Percentiles rank a stretch among this genome's conserved stretches.
phyloP scores from a whole-genome alignment of 1,140 invertebrate genomes.

The Hermetia illucens region DNA sequence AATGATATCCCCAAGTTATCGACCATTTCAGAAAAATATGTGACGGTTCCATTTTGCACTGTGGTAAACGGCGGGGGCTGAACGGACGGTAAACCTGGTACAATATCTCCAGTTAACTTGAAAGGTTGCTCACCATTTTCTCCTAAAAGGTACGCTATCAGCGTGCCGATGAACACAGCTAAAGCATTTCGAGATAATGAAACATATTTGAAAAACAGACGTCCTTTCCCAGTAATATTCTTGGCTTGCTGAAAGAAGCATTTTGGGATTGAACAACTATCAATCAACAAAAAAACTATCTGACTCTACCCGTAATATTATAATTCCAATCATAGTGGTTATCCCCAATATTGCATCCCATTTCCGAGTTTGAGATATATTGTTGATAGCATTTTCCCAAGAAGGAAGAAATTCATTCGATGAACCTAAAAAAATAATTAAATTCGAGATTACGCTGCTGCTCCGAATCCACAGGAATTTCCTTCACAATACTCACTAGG shows the following conservation, averaged over 20 bases:
- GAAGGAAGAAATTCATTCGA: constrained; percentile 37
- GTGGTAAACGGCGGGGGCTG: too few relatives aligned
- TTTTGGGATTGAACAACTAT: constrained; percentile 58
- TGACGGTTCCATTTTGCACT: too few relatives aligned
- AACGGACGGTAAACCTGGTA: too few relatives aligned
- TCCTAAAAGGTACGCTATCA: constrained; percentile 41
- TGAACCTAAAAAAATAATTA: too few relatives aligned
- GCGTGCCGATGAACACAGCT: constrained; percentile 49
- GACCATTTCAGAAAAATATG: constrained; percentile 44
- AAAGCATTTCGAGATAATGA: constrained; percentile 64
- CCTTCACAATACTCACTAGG: too few relatives aligned
- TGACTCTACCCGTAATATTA: constrained; percentile 37
- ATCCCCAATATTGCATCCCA: constrained; percentile 38
- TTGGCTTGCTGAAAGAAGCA: constrained; percentile 72
- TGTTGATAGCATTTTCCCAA: constrained; percentile 32
- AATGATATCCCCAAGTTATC: constrained; percentile 44
- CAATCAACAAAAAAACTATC: background rate
- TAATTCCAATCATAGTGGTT: constrained; percentile 35
- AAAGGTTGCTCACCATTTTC: constrained; percentile 37
- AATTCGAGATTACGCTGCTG: too few relatives aligned
- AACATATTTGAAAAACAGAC: constrained; percentile 72
- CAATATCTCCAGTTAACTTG: constrained; percentile 50
- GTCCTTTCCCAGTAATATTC: constrained; percentile 66
- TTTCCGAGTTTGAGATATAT: constrained; percentile 29
- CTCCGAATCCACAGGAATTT: too few relatives aligned